A percentile compares a stretch with the other conserved stretches of the same genome.
phyloP scores from a whole-genome alignment of 2,113 vertebrate species.

The Macrotis lagotis region DNA sequence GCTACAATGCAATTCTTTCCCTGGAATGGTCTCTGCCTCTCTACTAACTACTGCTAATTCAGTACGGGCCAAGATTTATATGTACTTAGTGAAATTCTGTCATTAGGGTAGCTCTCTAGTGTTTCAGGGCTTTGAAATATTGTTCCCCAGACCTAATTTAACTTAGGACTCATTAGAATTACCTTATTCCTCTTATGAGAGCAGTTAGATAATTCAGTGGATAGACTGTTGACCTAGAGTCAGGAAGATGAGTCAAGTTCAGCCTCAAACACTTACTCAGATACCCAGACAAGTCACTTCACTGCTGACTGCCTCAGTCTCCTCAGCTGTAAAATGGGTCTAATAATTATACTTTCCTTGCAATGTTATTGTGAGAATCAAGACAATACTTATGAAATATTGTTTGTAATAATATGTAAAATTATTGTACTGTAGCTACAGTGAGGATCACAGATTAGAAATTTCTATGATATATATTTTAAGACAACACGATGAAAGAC shows the following conservation, averaged over 20 bases:
- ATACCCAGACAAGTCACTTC: not conserved
- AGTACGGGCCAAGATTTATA: not conserved
- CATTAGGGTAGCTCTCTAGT: not conserved
- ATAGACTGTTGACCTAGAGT: too few species aligned
- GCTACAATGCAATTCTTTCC: not conserved
- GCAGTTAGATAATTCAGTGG: not conserved
- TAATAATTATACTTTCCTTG: not conserved
- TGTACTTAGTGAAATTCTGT: not conserved
- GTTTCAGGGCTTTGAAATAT: not conserved
- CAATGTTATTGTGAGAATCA: not conserved
- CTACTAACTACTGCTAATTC: not conserved
- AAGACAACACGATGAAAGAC: not conserved
- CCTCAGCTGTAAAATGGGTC: not conserved
- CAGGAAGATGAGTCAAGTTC: not conserved
- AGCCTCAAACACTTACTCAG: not conserved
- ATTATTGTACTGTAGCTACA: not conserved
- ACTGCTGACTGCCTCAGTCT: not conserved
- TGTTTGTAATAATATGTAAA: not conserved
- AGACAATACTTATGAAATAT: too few species aligned
- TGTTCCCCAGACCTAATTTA: not conserved
- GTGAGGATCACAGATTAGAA: not conserved
- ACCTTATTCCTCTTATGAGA: not conserved
- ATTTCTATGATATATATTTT: not conserved
- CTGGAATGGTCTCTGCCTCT: not conserved
- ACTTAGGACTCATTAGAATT: not conserved